Evolutionary conservation across 2,888 invertebrate species (phyloP).

Genomic region (Allacma fusca): DNA sequence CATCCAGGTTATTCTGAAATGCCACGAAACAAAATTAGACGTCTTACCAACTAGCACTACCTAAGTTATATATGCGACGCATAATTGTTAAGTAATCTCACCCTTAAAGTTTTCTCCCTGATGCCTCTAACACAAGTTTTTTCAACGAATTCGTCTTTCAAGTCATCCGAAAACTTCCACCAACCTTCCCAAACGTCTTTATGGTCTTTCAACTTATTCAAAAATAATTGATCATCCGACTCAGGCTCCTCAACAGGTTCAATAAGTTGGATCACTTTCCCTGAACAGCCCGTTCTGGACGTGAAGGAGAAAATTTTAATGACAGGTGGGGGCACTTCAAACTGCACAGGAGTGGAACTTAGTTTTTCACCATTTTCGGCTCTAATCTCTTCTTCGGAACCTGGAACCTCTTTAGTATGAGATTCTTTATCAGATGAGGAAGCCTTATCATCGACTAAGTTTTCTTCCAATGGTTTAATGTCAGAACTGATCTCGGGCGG

Average conservation of each 20-base stretch:
- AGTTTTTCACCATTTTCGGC: conserved; percentile 11
- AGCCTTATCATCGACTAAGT: background rate
- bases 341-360: conserved; percentile 1
- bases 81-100: conserved; percentile 14
- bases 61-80: background rate
- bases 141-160: conserved; percentile 37
- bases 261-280: conserved; percentile 45
- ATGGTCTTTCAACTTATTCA: conserved; percentile 46
- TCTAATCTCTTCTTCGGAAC: conserved; percentile 12
- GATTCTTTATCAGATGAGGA: background rate
- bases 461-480: background rate
- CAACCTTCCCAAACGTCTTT: conserved; percentile 44
- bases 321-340: conserved; percentile 55
- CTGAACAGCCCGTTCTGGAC: conserved; percentile 50
- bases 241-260: conserved; percentile 44
- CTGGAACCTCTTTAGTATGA: background rate
- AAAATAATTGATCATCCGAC: conserved; percentile 54
- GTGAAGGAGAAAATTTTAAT: conserved; percentile 58
- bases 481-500: background rate
- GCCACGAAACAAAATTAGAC: background rate
- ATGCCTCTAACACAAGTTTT: conserved; percentile 50
- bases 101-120: conserved; percentile 50
- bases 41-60: background rate
- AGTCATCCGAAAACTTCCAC: conserved; percentile 44
- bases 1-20: conserved; percentile 33